A percentile compares a stretch with the other conserved stretches of the same genome.
These are phyloP conservation scores for Phodopus roborovskii DNA, from an alignment of 2,113 vertebrate species.

Conservation along the genomic window DNA sequence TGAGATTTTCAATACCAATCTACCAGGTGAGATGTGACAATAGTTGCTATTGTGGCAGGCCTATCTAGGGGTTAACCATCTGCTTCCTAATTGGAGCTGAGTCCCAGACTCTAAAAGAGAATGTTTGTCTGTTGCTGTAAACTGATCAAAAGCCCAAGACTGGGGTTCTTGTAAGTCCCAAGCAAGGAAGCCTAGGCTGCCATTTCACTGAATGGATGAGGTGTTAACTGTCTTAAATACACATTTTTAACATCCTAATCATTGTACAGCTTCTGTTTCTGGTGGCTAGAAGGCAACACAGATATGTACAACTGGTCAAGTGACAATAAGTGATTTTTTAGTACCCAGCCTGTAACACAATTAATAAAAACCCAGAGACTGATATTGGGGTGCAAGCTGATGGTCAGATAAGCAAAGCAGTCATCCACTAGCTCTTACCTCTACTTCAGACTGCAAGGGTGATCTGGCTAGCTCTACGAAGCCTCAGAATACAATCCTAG, in stretches of 20 bases:
- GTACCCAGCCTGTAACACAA: neutral
- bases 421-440: no score
- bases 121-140: neutral
- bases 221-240: neutral
- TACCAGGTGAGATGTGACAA: neutral
- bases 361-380: no score
- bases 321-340: neutral
- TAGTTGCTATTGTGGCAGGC: neutral
- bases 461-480: no score
- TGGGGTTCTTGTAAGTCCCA: neutral
- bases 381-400: no score
- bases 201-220: neutral
- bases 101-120: neutral
- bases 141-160: neutral
- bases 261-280: neutral
- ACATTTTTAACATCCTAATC: neutral
- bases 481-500: no score
- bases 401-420: no score
- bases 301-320: neutral
- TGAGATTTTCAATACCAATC: neutral
- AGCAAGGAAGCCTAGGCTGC: neutral
- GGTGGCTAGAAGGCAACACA: neutral
- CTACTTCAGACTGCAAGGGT: no score
- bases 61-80: neutral
- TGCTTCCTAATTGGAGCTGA: neutral